Evolutionary conservation across 2,888 invertebrate species (phyloP).

Genomic region (Platerodrilus igneus): DNA sequence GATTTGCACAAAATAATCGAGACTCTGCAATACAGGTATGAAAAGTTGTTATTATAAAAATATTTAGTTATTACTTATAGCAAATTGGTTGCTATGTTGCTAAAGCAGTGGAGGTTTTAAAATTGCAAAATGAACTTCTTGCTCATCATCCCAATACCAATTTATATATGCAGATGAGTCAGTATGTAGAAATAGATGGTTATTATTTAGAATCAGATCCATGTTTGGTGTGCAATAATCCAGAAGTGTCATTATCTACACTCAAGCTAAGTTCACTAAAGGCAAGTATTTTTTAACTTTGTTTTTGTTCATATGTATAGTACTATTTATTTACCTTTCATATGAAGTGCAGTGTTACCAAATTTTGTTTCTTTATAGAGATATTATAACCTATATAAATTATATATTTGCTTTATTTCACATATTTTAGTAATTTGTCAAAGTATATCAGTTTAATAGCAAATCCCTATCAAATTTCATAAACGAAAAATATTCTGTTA

Average conservation of each 20-base stretch:
- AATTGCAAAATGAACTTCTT: conserved; percentile 83
- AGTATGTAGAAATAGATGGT: conserved; percentile 93
- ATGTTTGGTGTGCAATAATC: conserved; percentile 96
- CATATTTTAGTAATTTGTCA: too few species aligned
- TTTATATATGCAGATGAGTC: conserved; percentile 85
- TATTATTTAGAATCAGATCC: conserved; percentile 96
- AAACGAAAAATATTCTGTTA: too few species aligned
- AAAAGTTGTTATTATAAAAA: background rate
- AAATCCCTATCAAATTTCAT: too few species aligned
- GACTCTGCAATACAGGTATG: conserved; percentile 60
- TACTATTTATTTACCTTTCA: background rate
- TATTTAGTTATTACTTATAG: conserved; percentile 42
- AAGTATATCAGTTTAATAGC: too few species aligned
- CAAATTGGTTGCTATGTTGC: conserved; percentile 69
- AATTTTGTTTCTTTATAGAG: background rate
- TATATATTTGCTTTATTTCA: too few species aligned
- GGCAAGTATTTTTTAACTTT: conserved; percentile 45
- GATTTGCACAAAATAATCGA: conserved; percentile 73
- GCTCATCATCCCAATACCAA: conserved; percentile 92
- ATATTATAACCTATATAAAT: background rate
- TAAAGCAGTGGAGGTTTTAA: conserved; percentile 78
- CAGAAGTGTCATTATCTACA: conserved; percentile 86
- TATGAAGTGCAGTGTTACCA: too few species aligned
- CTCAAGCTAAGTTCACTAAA: conserved; percentile 92
- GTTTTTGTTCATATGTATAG: background rate